Base-by-base conservation (phyloP, 1,140 invertebrate genomes). In the Drepana arcuata region DNA sequence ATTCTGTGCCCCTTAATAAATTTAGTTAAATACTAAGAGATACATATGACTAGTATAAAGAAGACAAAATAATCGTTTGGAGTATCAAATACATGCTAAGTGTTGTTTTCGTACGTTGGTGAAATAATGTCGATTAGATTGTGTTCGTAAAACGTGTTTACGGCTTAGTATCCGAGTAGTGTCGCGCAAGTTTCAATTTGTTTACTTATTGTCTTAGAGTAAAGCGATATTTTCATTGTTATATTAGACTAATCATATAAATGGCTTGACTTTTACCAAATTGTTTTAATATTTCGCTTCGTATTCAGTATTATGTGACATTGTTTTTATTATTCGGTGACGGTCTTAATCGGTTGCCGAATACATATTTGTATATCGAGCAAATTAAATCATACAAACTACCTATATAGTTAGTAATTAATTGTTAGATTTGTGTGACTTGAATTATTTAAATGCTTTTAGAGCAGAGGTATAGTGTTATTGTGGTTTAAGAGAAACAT, bases 1-100 rank as follows among this genome's bases (percentile, higher is more conserved):
- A 84, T 77, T 82, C 81, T 85, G 83, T 85, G 83, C 83, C 83
- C 83, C 83, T 84, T 83, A 84, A 71, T 77, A 77, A 79, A 74
- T 68, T 67, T 79, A 79, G 64, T 69, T 79, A 75, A 77, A 43
- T 77, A 80, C 56, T 79, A 79, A 75, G 74, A 82, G 65, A 82
- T 79, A 79, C 73, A 78, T 83, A 82, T 79, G 69, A 64, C 72
- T 80, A 79, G 71, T 70, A 64, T 70, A 70, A 81, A 81, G 24
- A 26, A 65, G 54, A 74, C 54, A 77, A 81, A 78, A 70, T 69
- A 71, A 69, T 71, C 65, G 56, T 75, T 75, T 57, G 66, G 59
- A 79, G 69, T 81, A 81, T 77, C 63, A 69, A 69, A 81, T 81
- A 81, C 60, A 46, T 65, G 58, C 51, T 77, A 73, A 74, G 72